Conservation (phyloP, 1,140 invertebrate species). For the Calliphora vicina region DNA sequence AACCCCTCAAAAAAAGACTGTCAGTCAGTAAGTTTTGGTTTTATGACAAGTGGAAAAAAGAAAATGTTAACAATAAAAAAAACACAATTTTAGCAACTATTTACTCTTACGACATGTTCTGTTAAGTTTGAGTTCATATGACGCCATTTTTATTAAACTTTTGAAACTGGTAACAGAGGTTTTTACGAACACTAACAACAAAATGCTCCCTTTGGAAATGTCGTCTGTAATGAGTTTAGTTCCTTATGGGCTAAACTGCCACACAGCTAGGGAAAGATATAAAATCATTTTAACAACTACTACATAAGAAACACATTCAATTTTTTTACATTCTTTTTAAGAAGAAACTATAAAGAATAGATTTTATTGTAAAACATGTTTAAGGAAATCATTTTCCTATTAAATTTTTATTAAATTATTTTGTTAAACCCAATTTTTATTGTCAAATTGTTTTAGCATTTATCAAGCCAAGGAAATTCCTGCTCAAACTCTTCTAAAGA, state of each 20-base stretch:
- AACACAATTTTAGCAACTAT: no score
- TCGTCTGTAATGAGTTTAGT: neutral
- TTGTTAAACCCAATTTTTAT: neutral
- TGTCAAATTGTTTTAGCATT: neutral
- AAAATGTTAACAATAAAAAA: no score
- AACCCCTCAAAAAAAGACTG: no score
- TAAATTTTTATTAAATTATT: neutral
- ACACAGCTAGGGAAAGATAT: neutral
- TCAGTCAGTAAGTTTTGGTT: no score
- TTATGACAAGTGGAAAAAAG: no score
- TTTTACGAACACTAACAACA: neutral
- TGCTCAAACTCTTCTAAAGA: neutral
- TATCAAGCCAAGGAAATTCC: neutral
- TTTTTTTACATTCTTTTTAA: neutral
- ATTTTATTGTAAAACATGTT: neutral
- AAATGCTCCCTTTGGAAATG: neutral
- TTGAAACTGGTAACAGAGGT: neutral
- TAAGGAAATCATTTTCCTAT: neutral
- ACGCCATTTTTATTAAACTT: neutral
- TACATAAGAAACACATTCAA: neutral
- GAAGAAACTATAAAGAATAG: neutral
- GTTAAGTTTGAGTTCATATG: neutral
- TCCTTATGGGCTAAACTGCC: neutral
- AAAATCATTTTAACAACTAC: neutral
- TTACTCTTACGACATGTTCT: no score